Percentiles rank a stretch among this genome's conserved stretches.
Conservation (phyloP, 2,888 invertebrate genomes). For the Resseliella maxima region DNA sequence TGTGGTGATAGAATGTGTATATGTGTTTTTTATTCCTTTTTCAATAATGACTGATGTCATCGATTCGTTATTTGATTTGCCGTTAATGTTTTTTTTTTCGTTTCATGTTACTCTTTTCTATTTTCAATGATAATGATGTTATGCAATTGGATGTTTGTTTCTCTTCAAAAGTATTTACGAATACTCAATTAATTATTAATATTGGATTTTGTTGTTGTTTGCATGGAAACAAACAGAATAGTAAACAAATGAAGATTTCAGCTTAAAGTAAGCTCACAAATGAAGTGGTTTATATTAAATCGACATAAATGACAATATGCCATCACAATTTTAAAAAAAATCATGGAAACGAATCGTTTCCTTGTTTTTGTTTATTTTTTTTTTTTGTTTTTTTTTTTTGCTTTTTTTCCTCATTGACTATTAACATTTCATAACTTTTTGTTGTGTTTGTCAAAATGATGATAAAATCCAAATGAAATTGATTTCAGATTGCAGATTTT, state of each 20-base stretch:
- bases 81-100: too few species aligned
- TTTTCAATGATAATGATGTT: constrained; percentile 22
- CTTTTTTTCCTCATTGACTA: not conserved
- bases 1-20: not conserved
- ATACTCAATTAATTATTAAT: not conserved
- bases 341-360: not conserved
- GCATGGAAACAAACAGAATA: not conserved
- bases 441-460: not conserved
- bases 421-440: too few species aligned
- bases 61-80: not conserved
- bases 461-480: not conserved
- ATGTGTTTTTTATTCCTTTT: not conserved
- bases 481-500: not conserved
- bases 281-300: not conserved
- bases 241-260: not conserved
- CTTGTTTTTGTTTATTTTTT: not conserved
- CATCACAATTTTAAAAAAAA: not conserved
- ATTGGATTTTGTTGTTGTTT: not conserved
- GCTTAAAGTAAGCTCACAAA: not conserved
- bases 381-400: not conserved
- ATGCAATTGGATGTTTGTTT: not conserved
- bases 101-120: too few species aligned
- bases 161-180: not conserved
- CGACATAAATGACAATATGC: constrained; percentile 30
- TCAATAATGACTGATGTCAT: not conserved